A percentile compares a stretch with the other conserved stretches of the same genome.
Evolutionary conservation across 2,888 invertebrate genomes (phyloP).

Genomic region (Melipona beecheii): DNA sequence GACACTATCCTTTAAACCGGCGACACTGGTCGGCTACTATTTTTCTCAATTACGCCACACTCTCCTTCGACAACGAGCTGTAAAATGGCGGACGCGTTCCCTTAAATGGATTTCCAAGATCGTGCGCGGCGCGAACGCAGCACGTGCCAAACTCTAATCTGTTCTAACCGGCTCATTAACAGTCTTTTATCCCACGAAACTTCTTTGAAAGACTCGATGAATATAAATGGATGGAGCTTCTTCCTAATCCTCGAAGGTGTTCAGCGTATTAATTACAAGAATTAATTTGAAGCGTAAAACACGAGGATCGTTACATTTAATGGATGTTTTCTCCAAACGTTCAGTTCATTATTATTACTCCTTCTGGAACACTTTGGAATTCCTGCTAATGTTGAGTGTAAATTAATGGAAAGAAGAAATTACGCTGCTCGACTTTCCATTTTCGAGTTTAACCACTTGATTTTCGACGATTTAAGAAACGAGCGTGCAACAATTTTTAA

Average conservation of each 20-base stretch:
- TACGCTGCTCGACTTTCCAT: too few species aligned
- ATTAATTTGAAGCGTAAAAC: neutral
- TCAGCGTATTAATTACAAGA: neutral
- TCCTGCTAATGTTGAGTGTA: neutral
- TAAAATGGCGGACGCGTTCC: neutral
- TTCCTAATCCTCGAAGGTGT: neutral
- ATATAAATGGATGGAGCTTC: neutral
- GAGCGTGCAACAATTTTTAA: too few species aligned
- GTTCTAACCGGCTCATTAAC: conserved; percentile 3
- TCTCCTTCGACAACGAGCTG: neutral
- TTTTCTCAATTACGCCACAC: neutral
- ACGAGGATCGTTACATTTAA: neutral
- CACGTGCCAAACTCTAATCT: neutral
- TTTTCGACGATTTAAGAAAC: too few species aligned
- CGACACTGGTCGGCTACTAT: neutral
- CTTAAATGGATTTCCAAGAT: conserved; percentile 4
- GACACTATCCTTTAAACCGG: neutral
- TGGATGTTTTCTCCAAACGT: neutral
- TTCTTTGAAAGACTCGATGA: neutral
- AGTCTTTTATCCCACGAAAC: neutral
- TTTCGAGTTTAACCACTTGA: too few species aligned
- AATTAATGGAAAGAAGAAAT: too few species aligned
- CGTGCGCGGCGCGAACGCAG: neutral
- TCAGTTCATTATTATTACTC: too few species aligned
- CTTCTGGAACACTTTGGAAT: too few species aligned